Conservation (phyloP, 2,113 vertebrate species). For the Perca fluviatilis region DNA sequence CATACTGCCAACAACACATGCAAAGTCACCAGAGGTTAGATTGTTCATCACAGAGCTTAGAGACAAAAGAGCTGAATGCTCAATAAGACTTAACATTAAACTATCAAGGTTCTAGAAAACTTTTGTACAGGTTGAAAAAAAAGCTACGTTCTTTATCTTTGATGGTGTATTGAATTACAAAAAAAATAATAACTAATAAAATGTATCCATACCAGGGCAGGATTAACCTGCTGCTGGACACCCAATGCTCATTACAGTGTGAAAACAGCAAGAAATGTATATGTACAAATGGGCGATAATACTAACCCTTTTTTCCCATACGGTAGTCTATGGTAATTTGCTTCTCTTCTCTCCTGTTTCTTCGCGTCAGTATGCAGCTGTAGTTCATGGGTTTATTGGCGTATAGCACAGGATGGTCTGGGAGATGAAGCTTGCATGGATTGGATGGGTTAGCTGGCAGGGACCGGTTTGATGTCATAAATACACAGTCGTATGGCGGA, state of each 20-base stretch:
- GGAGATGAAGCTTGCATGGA: not conserved
- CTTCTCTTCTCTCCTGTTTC: not conserved
- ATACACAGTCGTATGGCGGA: not conserved
- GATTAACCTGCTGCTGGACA: not conserved
- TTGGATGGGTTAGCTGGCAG: accelerated
- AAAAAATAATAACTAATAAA: not conserved
- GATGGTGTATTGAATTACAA: not conserved
- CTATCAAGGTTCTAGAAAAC: no score
- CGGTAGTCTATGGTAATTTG: conserved; percentile 29
- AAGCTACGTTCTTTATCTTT: not conserved
- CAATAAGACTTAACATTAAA: no score
- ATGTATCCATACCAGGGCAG: not conserved
- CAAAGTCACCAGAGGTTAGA: no score
- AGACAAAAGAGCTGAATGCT: no score
- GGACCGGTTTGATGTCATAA: not conserved
- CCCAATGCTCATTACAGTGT: not conserved
- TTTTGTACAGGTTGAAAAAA: no score
- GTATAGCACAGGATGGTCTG: accelerated
- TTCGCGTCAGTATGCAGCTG: conserved; percentile 47
- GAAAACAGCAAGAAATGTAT: not conserved
- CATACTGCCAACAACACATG: no score
- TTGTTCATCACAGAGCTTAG: no score
- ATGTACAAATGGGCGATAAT: not conserved
- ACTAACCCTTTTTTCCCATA: conserved; percentile 38
- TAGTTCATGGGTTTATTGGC: not conserved